These are phyloP conservation scores for Elegia similella DNA, from an alignment of 2,888 invertebrate genomes.

Conservation along the genomic window DNA sequence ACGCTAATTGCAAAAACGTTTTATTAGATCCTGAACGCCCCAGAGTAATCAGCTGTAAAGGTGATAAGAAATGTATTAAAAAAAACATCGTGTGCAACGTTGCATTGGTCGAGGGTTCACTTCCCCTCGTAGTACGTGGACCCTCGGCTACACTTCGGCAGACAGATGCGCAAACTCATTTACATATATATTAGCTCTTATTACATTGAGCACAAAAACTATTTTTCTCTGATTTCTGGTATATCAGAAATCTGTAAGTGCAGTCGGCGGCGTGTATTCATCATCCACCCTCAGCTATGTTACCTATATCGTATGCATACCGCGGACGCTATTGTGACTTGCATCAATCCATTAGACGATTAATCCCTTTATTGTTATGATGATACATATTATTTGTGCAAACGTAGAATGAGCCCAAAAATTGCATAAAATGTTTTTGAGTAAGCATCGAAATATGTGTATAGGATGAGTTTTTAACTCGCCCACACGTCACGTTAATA, in stretches of 20 bases:
- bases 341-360: slow-evolving; percentile 73
- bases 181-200: slow-evolving; percentile 38
- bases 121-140: slow-evolving; percentile 62
- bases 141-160: slow-evolving; percentile 69
- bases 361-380: slow-evolving; percentile 65
- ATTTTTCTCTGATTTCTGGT: slow-evolving; percentile 35
- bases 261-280: slow-evolving; percentile 65
- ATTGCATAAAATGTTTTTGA: no score
- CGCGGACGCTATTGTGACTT: slow-evolving; percentile 68
- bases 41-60: slow-evolving; percentile 47
- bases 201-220: slow-evolving; percentile 39
- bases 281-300: slow-evolving; percentile 70
- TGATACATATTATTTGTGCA: slow-evolving; percentile 39
- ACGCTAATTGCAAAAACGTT: slow-evolving; percentile 10
- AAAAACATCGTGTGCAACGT: slow-evolving; percentile 54
- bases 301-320: slow-evolving; percentile 73
- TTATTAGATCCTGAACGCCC: slow-evolving; percentile 20
- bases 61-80: slow-evolving; percentile 56
- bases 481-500: no score
- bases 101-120: slow-evolving; percentile 54
- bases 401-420: slow-evolving; percentile 24
- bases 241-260: slow-evolving; percentile 34
- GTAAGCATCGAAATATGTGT: no score
- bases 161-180: slow-evolving; percentile 44
- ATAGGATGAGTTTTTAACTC: no score